phyloP scores from a whole-genome alignment of 2,888 invertebrate genomes.

The Heteromurus nitidus region DNA sequence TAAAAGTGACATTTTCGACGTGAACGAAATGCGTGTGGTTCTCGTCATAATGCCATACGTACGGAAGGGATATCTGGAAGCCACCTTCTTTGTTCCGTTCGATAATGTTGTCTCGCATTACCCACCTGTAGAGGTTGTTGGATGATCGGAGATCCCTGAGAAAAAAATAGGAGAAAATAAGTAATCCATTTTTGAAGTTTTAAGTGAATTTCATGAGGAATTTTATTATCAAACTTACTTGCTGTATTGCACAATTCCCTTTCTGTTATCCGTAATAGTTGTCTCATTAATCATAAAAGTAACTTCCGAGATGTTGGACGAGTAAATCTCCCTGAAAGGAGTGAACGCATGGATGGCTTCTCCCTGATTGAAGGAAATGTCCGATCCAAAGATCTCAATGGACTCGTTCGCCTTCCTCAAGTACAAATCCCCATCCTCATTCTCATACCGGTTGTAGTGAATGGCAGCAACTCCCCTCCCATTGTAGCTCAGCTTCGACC shows the following conservation, averaged over 20 bases:
- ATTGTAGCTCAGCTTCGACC: slow-evolving; percentile 87
- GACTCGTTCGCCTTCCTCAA: slow-evolving; percentile 91
- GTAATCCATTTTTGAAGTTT: background rate
- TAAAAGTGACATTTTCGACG: slow-evolving; percentile 91
- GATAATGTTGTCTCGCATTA: slow-evolving; percentile 89
- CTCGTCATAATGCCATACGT: slow-evolving; percentile 96
- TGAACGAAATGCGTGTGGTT: slow-evolving; percentile 94
- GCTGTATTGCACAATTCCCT: slow-evolving; percentile 91
- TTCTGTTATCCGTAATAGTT: slow-evolving; percentile 89
- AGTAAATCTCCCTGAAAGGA: slow-evolving; percentile 89
- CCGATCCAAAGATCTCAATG: slow-evolving; percentile 86
- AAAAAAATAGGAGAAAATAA: slow-evolving; percentile 12
- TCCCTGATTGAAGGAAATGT: slow-evolving; percentile 86
- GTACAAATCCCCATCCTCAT: slow-evolving; percentile 90
- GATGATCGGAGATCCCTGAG: slow-evolving; percentile 92
- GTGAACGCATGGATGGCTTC: slow-evolving; percentile 90
- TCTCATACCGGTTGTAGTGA: slow-evolving; percentile 91
- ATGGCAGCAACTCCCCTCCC: slow-evolving; percentile 86
- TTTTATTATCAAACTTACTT: slow-evolving; percentile 74
- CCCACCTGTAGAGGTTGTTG: slow-evolving; percentile 97
- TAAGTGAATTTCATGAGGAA: background rate
- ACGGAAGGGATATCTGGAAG: slow-evolving; percentile 91
- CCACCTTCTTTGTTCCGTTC: slow-evolving; percentile 91
- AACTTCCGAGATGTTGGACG: slow-evolving; percentile 92
- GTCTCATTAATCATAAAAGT: slow-evolving; percentile 91